Conservation (phyloP, 2,888 invertebrate species). For the Xestia sexstrigata region DNA sequence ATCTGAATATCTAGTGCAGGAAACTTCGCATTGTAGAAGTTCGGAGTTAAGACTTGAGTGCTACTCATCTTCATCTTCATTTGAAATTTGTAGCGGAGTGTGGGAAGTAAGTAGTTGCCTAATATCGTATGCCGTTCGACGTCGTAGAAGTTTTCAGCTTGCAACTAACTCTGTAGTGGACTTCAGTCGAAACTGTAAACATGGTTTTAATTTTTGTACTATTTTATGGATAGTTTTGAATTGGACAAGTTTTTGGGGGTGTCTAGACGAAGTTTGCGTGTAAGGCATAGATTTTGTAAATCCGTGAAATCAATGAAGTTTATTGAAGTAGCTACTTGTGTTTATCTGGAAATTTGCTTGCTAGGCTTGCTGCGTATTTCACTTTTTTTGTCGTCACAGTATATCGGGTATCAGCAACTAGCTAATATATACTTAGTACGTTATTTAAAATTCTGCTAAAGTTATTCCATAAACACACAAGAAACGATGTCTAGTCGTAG, state of each 20-base stretch:
- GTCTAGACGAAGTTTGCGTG: neutral
- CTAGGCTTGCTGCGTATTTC: neutral
- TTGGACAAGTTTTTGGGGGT: neutral
- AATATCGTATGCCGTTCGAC: constrained; percentile 39
- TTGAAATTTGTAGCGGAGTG: constrained; percentile 44
- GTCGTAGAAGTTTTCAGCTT: constrained; percentile 37
- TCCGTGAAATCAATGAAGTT: neutral
- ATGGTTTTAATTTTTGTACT: constrained; percentile 5
- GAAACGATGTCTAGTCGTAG: neutral
- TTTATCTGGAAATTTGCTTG: neutral
- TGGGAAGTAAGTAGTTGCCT: constrained; percentile 34
- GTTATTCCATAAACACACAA: neutral
- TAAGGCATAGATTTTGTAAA: neutral
- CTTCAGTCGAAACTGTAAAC: constrained; percentile 4
- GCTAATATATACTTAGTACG: neutral
- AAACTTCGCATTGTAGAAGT: constrained; percentile 59
- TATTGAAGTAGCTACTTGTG: neutral
- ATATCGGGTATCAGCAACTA: neutral
- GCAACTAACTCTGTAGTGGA: constrained; percentile 31
- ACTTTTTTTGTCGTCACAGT: neutral
- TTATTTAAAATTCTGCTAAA: neutral
- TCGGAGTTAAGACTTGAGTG: constrained; percentile 52
- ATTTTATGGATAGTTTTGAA: neutral
- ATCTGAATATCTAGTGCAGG: constrained; percentile 49
- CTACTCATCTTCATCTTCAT: constrained; percentile 63